Evolutionary conservation across 2,888 invertebrate genomes (phyloP), one percentile per base, ranked within the genome.

Genomic region (Parnassius mnemosyne): DNA sequence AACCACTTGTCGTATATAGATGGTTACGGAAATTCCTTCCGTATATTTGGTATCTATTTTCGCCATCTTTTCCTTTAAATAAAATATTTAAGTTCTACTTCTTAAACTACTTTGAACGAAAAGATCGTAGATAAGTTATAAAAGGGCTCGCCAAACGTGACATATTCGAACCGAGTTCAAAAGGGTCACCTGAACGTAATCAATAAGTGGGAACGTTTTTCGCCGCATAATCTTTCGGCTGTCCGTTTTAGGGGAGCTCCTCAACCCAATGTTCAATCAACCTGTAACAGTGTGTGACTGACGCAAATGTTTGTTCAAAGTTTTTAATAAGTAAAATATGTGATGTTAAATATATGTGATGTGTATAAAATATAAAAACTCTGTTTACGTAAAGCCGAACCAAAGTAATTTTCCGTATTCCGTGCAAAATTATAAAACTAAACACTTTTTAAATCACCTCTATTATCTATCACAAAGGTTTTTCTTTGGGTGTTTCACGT

Each of bases 131-230:
- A 58, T 58, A 25, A 46, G 41, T 59, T 53, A 53, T 53, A 59
- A 59, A 53, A 59, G 53, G 13, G 12, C 16, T 51, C 20, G 34
- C 34, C n/a, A 44, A 50, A 56, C 49, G 55, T 51, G 61, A 61
- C 55, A 55, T 51, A 34, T 46, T 44, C 60, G 34, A 57, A 61
- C 42, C 20, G 46, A 20, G 25, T 46, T 44, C 49, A 53, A 60
- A 62, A 57, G 57, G 61, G 53, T 62, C 53, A 62, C 61, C 57
- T 62, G 61, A 43, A 53, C 13, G 53, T 16, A 20, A 57, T 62
- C 57, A 57, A 62, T 62, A 44, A 57, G 47, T 53, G 53, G 43
- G 49, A 43, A 53, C 43, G 49, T 57, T 62, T 59, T 57, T 41
- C 53, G 42, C 49, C 61, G 53, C 57, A 62, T 53, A 62, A 62